Percentiles rank a stretch among this genome's conserved stretches.
phyloP scores from a whole-genome alignment of 2,113 vertebrate genomes.

The Platycercus adscitus region DNA sequence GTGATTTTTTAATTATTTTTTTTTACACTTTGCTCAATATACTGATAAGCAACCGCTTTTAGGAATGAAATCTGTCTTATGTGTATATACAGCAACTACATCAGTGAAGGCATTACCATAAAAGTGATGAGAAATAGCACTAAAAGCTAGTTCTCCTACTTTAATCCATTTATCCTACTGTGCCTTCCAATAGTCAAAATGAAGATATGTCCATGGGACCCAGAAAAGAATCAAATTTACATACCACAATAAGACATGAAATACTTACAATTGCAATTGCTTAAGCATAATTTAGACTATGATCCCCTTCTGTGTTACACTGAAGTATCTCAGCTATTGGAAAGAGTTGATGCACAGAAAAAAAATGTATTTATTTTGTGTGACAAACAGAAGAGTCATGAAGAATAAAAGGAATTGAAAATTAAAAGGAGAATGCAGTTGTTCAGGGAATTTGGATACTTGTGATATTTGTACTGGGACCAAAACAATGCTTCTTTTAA shows the following conservation, averaged over 20 bases:
- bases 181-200: slow-evolving; percentile 49
- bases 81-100: not conserved
- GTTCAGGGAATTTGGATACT: slow-evolving; percentile 16
- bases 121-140: slow-evolving; percentile 44
- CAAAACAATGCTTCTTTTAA: slow-evolving; percentile 23
- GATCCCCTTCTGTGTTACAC: slow-evolving; percentile 13
- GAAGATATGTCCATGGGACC: slow-evolving; percentile 52
- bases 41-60: not conserved
- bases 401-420: slow-evolving; percentile 36
- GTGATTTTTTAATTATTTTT: not conserved
- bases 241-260: slow-evolving; percentile 51
- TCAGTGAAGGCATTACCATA: slow-evolving; percentile 49
- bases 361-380: not conserved
- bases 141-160: slow-evolving; percentile 30
- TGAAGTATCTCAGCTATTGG: not conserved
- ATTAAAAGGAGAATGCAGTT: not conserved
- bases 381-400: not conserved
- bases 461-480: slow-evolving; percentile 10
- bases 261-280: slow-evolving; percentile 54
- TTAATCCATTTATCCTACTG: slow-evolving; percentile 59
- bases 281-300: slow-evolving; percentile 57
- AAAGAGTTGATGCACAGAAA: not conserved
- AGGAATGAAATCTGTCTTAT: not conserved
- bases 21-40: not conserved
- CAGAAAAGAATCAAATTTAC: slow-evolving; percentile 50